Conservation (phyloP, 37 sponge, comb jelly and placozoan species). For the Crambe crambe region DNA sequence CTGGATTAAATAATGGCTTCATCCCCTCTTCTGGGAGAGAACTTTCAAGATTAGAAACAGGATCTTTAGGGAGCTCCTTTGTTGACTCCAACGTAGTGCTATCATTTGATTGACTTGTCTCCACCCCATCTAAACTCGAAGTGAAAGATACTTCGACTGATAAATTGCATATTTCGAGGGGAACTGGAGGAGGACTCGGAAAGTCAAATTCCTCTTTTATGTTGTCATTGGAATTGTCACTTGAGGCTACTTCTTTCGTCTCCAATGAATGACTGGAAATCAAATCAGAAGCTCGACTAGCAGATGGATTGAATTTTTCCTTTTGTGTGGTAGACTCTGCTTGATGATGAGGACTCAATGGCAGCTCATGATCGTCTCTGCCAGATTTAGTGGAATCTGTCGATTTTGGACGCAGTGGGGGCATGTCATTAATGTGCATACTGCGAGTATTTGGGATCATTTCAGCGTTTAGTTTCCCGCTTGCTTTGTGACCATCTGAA, state of each 20-base stretch:
- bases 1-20: too few species aligned
- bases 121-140: too few species aligned
- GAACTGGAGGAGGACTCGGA: not conserved
- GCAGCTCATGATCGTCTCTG: too few species aligned
- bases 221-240: not conserved
- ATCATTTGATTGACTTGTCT: too few species aligned
- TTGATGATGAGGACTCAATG: too few species aligned
- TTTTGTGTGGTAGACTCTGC: not conserved
- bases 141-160: too few species aligned
- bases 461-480: not conserved
- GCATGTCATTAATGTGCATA: constrained; percentile 10
- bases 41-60: too few species aligned
- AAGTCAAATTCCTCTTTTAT: not conserved
- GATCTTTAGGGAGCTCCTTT: too few species aligned
- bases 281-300: not conserved
- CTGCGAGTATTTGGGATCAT: too few species aligned
- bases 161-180: too few species aligned
- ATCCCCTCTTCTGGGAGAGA: too few species aligned
- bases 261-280: not conserved
- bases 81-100: too few species aligned
- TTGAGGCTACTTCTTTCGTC: not conserved
- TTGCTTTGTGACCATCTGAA: not conserved
- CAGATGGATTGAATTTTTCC: not conserved
- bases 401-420: not conserved
- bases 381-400: not conserved